These are phyloP conservation scores for Platerodrilus igneus DNA, from an alignment of 2,888 invertebrate species.

Conservation along the genomic window DNA sequence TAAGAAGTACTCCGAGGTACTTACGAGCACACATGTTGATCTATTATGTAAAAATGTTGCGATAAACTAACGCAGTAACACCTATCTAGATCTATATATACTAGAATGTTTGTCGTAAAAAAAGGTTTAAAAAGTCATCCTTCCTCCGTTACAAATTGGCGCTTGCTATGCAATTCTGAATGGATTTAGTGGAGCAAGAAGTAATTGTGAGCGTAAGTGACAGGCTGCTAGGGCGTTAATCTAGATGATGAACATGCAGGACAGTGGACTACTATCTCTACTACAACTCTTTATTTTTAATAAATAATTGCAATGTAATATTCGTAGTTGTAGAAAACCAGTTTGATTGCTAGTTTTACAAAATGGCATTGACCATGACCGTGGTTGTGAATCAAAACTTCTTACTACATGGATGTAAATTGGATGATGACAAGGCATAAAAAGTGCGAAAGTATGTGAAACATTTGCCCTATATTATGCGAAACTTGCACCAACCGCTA, in stretches of 20 bases:
- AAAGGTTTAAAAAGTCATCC: conserved; percentile 25
- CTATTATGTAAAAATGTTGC: conserved; percentile 18
- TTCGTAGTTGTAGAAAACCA: conserved; percentile 30
- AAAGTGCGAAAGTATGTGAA: conserved; percentile 43
- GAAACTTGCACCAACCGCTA: conserved; percentile 39
- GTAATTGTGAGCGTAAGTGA: conserved; percentile 38
- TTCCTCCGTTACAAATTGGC: conserved; percentile 32
- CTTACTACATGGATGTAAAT: conserved; percentile 22
- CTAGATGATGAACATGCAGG: conserved; percentile 24
- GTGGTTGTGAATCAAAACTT: conserved; percentile 24
- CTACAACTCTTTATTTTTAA: conserved; percentile 25
- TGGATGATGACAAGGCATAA: conserved; percentile 30
- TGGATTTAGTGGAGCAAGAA: conserved; percentile 49
- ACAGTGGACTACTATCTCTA: conserved; percentile 29
- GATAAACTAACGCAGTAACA: conserved; percentile 20
- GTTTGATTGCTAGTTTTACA: conserved; percentile 26
- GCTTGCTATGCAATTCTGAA: conserved; percentile 31
- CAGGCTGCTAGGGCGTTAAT: conserved; percentile 24
- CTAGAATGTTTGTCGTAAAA: conserved; percentile 27
- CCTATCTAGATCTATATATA: conserved; percentile 23
- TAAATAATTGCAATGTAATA: conserved; percentile 36
- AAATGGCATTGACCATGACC: conserved; percentile 12
- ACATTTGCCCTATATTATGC: conserved; percentile 40
- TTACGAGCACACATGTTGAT: conserved; percentile 17
- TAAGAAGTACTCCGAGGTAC: conserved; percentile 16